These are phyloP conservation scores for Eublepharis macularius DNA, from an alignment of 2,113 vertebrate genomes.

Conservation along the genomic window DNA sequence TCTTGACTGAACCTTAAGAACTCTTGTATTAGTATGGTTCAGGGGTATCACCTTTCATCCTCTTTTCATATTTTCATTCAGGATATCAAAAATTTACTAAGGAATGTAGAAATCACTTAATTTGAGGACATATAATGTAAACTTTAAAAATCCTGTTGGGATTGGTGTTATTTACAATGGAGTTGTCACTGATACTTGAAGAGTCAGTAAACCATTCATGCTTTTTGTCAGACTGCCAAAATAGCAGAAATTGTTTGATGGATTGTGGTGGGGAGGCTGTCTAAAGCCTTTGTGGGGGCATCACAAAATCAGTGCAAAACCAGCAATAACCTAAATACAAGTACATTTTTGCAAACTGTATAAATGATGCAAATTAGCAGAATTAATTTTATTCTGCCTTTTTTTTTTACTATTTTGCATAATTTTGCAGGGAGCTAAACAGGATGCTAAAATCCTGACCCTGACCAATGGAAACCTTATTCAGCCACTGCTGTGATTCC, in stretches of 20 bases:
- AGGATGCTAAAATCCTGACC: neutral
- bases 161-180: fast-evolving
- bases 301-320: neutral
- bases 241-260: too few species aligned
- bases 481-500: neutral
- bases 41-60: neutral
- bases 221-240: neutral
- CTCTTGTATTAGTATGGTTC: neutral
- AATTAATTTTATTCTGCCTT: neutral
- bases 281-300: neutral
- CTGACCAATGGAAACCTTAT: too few species aligned
- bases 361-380: neutral
- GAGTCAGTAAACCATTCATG: neutral
- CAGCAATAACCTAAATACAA: neutral
- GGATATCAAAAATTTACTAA: neutral
- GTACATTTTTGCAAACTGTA: too few species aligned
- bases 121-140: neutral
- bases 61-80: neutral
- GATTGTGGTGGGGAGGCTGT: too few species aligned
- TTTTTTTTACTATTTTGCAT: neutral
- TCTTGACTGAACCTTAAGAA: too few species aligned
- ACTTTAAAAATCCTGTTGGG: neutral
- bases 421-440: neutral
- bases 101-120: neutral
- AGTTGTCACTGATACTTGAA: neutral